Evolutionary conservation across 2,797 vertebrate genomes (phyloP).

Genomic region (Phataginus tetradactyla): DNA sequence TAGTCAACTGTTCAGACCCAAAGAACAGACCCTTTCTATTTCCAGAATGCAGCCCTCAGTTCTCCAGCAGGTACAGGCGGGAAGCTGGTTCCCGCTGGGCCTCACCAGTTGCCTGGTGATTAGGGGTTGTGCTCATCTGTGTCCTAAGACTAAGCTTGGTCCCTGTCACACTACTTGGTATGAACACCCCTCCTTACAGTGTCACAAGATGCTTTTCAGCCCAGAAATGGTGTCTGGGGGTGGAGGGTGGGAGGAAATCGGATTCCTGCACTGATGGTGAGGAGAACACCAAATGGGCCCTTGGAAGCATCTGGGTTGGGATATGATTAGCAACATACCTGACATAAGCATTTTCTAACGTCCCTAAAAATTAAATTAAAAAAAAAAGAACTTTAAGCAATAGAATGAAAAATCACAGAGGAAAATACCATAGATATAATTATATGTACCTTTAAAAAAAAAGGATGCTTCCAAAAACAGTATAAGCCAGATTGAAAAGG

Average conservation of each 20-base stretch:
- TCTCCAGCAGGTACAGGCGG: neutral
- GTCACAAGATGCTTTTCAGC: neutral
- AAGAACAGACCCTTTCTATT: neutral
- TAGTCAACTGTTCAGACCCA: neutral
- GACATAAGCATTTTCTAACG: neutral
- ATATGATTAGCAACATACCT: neutral
- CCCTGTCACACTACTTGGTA: neutral
- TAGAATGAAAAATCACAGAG: neutral
- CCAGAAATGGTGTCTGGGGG: neutral
- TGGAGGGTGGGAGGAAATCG: neutral
- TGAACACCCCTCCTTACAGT: neutral
- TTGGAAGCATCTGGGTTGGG: neutral
- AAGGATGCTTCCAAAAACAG: neutral
- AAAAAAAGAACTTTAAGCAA: neutral
- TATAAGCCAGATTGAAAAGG: neutral
- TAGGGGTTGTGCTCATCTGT: neutral
- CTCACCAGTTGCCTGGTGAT: neutral
- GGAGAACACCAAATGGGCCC: neutral
- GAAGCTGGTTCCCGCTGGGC: neutral
- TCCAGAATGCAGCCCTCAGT: neutral
- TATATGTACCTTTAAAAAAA: neutral
- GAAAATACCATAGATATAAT: neutral
- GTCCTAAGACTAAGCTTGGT: neutral
- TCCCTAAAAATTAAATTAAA: neutral
- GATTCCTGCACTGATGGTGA: neutral